These are phyloP conservation scores for Siniperca obscura DNA, from an alignment of 2,797 vertebrate genomes.

Conservation along the genomic window DNA sequence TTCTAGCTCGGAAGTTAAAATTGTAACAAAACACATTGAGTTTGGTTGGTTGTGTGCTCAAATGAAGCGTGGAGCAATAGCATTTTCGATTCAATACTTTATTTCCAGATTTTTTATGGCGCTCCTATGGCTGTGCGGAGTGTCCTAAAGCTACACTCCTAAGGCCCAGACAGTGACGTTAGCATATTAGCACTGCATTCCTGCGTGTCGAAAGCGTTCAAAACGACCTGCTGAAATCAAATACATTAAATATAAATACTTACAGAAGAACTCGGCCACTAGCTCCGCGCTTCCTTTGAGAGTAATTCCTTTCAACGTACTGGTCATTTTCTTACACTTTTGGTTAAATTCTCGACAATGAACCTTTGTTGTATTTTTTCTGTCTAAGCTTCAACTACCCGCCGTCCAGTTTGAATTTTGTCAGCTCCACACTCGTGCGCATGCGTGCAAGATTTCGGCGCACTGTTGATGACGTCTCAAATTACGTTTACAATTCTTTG, in stretches of 20 bases:
- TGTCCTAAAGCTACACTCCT: too few relatives aligned
- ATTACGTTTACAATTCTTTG: accelerated
- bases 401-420: conserved; percentile 82
- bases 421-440: conserved; percentile 25
- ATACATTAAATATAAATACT: conserved; percentile 60
- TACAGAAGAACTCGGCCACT: conserved; percentile 95
- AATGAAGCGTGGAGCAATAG: accelerated
- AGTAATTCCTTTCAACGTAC: conserved; percentile 89
- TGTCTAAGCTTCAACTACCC: conserved; percentile 56
- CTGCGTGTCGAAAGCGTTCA: background rate
- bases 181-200: conserved; percentile 18
- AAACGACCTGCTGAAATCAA: background rate
- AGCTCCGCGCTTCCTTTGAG: conserved; percentile 93
- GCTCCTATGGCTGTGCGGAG: accelerated
- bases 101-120: accelerated
- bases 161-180: background rate
- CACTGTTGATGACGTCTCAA: conserved; percentile 51
- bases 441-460: conserved; percentile 47
- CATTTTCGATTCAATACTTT: accelerated
- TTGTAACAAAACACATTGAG: accelerated
- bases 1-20: accelerated
- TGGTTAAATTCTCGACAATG: background rate
- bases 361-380: background rate
- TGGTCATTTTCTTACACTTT: conserved; percentile 75
- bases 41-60: too few relatives aligned